phyloP scores from a whole-genome alignment of 2,888 invertebrate genomes.

The Cosmia trapezina region DNA sequence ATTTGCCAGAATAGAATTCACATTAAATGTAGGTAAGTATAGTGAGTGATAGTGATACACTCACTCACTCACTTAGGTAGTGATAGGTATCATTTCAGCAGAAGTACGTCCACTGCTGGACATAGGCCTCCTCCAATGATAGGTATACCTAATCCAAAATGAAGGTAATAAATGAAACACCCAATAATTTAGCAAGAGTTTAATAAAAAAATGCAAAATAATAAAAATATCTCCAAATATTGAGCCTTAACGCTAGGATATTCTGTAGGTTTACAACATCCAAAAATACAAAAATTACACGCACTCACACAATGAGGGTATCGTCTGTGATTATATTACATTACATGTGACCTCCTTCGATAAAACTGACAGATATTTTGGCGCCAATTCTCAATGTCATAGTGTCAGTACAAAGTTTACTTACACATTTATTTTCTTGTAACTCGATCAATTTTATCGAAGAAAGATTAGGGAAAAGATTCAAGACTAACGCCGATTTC shows the following conservation, averaged over 20 bases:
- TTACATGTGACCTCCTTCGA: conserved; percentile 56
- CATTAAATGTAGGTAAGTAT: conserved; percentile 5
- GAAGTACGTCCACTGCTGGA: too few species aligned
- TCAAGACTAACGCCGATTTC: conserved; percentile 58
- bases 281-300: conserved; percentile 86
- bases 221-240: conserved; percentile 90
- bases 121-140: too few species aligned
- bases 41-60: too few species aligned
- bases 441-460: conserved; percentile 54
- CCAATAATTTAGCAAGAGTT: conserved; percentile 88
- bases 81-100: too few species aligned
- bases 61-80: too few species aligned
- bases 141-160: background rate
- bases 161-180: conserved; percentile 70
- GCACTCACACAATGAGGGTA: conserved; percentile 79
- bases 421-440: background rate
- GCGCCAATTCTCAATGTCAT: conserved; percentile 27
- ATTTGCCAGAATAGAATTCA: background rate
- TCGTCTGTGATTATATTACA: conserved; percentile 61
- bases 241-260: conserved; percentile 88
- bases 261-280: conserved; percentile 83
- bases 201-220: conserved; percentile 91
- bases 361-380: conserved; percentile 51
- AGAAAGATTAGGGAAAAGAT: conserved; percentile 56
- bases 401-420: conserved; percentile 17